Percentiles rank a stretch among this genome's conserved stretches.
Evolutionary conservation across 2,888 invertebrate genomes (phyloP).

Genomic region (Athalia circularis): DNA sequence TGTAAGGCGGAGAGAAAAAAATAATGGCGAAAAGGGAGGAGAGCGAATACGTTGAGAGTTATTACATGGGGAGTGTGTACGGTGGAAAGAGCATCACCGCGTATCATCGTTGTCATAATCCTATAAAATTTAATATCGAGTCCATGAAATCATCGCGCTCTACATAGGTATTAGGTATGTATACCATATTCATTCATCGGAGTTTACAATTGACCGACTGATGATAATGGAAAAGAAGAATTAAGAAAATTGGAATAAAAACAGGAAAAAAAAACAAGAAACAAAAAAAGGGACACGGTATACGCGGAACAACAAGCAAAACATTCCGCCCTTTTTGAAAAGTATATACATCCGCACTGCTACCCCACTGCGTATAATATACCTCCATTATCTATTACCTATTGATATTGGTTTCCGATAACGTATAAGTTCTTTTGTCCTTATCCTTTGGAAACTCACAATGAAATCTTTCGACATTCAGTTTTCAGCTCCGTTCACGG

Average conservation of each 20-base stretch:
- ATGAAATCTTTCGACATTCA: background rate
- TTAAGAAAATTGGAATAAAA: too few species aligned
- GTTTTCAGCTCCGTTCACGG: too few species aligned
- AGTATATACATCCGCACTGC: too few species aligned
- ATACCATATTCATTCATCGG: constrained; percentile 24
- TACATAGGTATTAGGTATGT: background rate
- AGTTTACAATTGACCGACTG: constrained; percentile 6
- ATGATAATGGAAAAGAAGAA: background rate
- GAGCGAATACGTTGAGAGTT: too few species aligned
- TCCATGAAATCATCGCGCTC: too few species aligned
- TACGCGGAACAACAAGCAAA: background rate
- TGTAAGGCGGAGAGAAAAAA: too few species aligned
- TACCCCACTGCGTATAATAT: too few species aligned
- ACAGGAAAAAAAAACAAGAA: background rate
- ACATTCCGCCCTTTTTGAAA: constrained; percentile 5
- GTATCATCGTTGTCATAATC: too few species aligned
- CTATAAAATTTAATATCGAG: too few species aligned
- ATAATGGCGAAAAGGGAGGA: too few species aligned
- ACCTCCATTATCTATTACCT: constrained; percentile 4
- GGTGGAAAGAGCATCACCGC: too few species aligned
- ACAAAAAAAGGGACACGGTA: background rate
- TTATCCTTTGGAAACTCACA: background rate
- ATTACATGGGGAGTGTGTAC: too few species aligned
- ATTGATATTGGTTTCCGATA: constrained; percentile 1
- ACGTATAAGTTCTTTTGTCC: background rate